Base-by-base conservation (phyloP, 37 sponge, comb jelly and placozoan species). In the Hormiphora californensis region DNA sequence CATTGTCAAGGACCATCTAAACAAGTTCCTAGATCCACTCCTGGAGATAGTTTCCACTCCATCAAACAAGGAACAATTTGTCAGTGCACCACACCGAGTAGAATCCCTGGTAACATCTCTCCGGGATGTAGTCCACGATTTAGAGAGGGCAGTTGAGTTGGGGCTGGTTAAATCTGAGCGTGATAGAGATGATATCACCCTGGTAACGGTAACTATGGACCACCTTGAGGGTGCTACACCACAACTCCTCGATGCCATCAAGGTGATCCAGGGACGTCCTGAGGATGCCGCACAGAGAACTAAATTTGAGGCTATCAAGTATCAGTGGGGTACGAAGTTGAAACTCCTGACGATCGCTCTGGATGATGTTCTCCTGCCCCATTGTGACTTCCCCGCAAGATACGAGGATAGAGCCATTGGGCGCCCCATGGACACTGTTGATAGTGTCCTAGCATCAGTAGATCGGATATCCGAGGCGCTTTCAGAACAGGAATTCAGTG, bases 281-380 rank as follows among this genome's bases (percentile, higher is more conserved):
- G 25, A 40, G 17, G 81, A 73, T 46, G 25, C 81, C 1, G 46
- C 43, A 28, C 81, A 73, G 35, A 27, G 81, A 2, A 73, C 81
- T 28, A 73, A 73, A 46, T 73, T 73, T 33, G 81, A 39, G 38
- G 81, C 81, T 8, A 33, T 73, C 11, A 73, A 73, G 38, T 73
- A 73, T 46, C 81, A 73, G 38, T 73, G 81, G 81, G 81, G 46
- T 1, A 73, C 81, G 4, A 73, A 73, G 81, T 27, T 73, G 9
- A 39, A 36, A 33, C 81, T 73, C 9, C 81, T 73, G 39, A 11
- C 8, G 4, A 73, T 73, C 12, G 41, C 81, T 2, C 35, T 73
- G 3, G 36, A 46, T 21, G 81, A 73, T 46, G 38, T 73, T 7
- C 23, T 73, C 39, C 28, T 43, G 43, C 11, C 21, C 12, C 81